A percentile compares a stretch with the other conserved stretches of the same genome.
Conservation (phyloP, 2,888 invertebrate genomes). For the Drosophila mayaguana region DNA sequence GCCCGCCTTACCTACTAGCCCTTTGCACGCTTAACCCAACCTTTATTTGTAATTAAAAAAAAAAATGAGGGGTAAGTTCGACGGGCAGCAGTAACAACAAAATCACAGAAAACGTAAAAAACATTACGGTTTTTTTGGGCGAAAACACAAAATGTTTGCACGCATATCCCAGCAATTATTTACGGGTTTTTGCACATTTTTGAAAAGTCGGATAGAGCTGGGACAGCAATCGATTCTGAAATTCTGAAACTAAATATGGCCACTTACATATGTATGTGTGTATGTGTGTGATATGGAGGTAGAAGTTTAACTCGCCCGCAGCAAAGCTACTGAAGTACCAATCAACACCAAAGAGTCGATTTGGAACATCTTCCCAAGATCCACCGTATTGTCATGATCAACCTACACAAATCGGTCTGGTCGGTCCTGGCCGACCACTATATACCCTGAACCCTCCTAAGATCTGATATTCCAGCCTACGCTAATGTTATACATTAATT, state of each 20-base stretch:
- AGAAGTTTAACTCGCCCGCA: slow-evolving; percentile 48
- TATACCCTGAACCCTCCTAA: background rate
- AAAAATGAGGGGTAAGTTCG: slow-evolving; percentile 59
- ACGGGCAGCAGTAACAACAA: slow-evolving; percentile 17
- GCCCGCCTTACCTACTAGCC: slow-evolving; percentile 65
- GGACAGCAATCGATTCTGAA: background rate
- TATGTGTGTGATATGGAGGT: background rate
- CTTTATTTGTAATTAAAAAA: slow-evolving; percentile 53
- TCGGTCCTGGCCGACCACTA: background rate
- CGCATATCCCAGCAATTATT: slow-evolving; percentile 82
- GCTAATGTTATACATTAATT: too few species aligned
- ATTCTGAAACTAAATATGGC: slow-evolving; percentile 26
- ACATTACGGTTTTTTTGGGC: slow-evolving; percentile 55
- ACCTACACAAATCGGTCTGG: slow-evolving; percentile 36
- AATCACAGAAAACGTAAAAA: slow-evolving; percentile 55
- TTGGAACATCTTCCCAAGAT: slow-evolving; percentile 19
- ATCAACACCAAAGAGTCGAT: slow-evolving; percentile 57
- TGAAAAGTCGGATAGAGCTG: background rate
- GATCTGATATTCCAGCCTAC: background rate
- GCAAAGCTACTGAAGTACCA: slow-evolving; percentile 26
- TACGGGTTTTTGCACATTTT: slow-evolving; percentile 78
- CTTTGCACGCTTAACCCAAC: slow-evolving; percentile 64
- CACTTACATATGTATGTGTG: slow-evolving; percentile 25
- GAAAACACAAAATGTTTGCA: slow-evolving; percentile 81
- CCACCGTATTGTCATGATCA: slow-evolving; percentile 53